Evolutionary conservation across 2,113 vertebrate species (phyloP).

Genomic region (Aleadryas rufinucha): DNA sequence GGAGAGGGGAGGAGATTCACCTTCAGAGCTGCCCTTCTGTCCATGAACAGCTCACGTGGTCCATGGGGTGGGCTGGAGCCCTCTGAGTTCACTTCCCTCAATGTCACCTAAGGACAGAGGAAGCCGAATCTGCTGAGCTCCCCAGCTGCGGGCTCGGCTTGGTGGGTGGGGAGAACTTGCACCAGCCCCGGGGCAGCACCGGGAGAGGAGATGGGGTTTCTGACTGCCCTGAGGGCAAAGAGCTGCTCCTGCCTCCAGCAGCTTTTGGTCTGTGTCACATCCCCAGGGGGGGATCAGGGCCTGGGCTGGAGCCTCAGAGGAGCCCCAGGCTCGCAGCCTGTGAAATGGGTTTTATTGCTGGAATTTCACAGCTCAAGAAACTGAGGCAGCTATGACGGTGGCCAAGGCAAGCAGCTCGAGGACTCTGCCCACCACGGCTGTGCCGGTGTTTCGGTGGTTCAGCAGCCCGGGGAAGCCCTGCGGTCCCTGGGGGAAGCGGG

Average conservation of each 20-base stretch:
- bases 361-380: neutral
- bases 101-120: neutral
- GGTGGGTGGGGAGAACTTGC: neutral
- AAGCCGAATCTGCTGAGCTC: neutral
- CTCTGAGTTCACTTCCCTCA: neutral
- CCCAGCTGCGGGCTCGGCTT: neutral
- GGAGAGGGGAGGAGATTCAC: neutral
- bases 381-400: neutral
- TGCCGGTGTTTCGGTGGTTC: accelerated
- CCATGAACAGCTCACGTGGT: accelerated
- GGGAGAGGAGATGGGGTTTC: neutral
- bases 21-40: neutral
- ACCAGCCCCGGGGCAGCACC: accelerated
- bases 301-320: neutral
- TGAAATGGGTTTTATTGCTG: neutral
- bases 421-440: accelerated
- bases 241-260: neutral
- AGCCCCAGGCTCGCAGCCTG: neutral
- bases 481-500: neutral
- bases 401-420: neutral
- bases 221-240: neutral
- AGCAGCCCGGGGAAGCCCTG: neutral
- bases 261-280: neutral
- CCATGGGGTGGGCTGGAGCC: neutral
- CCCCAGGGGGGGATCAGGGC: accelerated